Percentiles rank a stretch among this genome's conserved stretches.
Evolutionary conservation across 2,113 vertebrate species (phyloP).

Genomic region (Ageneiosus marmoratus): DNA sequence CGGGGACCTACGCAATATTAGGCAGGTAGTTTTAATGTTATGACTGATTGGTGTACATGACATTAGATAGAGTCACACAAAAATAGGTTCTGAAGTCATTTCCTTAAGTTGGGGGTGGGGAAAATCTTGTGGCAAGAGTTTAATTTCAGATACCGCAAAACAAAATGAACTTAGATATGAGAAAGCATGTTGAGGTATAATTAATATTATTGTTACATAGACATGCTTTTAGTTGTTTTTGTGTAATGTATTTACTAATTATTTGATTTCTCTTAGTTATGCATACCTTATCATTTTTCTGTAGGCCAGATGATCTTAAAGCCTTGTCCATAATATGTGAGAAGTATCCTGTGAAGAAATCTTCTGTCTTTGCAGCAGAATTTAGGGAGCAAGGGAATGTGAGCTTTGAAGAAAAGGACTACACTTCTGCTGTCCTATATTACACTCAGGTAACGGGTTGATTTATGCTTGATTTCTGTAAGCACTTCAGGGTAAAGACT

Average conservation of each 20-base stretch:
- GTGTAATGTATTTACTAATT: background rate
- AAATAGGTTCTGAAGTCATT: too few relatives aligned
- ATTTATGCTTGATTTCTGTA: background rate
- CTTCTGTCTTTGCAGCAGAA: conserved; percentile 62
- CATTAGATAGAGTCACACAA: too few relatives aligned
- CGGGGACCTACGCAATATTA: too few relatives aligned
- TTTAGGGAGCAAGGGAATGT: conserved; percentile 84
- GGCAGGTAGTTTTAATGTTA: too few relatives aligned
- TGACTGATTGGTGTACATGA: too few relatives aligned
- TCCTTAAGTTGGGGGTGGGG: too few relatives aligned
- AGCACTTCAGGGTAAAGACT: too few relatives aligned
- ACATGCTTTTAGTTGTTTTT: background rate
- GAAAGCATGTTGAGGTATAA: too few relatives aligned
- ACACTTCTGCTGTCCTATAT: conserved; percentile 71
- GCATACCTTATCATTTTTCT: background rate
- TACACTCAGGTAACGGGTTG: conserved; percentile 82
- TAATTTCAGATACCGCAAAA: too few relatives aligned
- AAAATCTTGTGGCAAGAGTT: too few relatives aligned
- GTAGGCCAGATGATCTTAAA: conserved; percentile 69
- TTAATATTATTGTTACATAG: too few relatives aligned
- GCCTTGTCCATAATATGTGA: conserved; percentile 67
- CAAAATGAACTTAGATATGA: too few relatives aligned
- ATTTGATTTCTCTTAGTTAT: background rate
- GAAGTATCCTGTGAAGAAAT: conserved; percentile 68
- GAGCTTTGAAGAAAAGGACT: conserved; percentile 76